Percentiles rank a stretch among this genome's conserved stretches.
These are phyloP conservation scores for Meloidogyne hapla DNA, from an alignment of 1,140 invertebrate species.

Conservation along the genomic window DNA sequence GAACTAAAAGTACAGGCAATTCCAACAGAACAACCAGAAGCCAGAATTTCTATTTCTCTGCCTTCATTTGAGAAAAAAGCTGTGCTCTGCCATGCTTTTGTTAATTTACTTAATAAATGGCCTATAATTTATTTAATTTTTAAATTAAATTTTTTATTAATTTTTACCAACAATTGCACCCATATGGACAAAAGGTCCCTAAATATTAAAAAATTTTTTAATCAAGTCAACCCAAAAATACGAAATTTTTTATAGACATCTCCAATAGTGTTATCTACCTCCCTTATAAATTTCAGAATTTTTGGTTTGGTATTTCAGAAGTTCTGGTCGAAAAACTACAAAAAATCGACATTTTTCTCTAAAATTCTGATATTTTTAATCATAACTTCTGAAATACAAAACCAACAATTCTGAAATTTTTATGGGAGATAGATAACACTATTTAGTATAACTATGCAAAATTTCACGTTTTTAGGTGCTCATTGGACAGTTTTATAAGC, in stretches of 20 bases:
- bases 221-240: neutral
- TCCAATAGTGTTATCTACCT: neutral
- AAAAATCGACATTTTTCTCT: neutral
- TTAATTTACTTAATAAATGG: conserved; percentile 55
- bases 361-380: neutral
- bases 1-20: conserved; percentile 58
- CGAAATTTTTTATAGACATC: neutral
- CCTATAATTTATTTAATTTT: conserved; percentile 29
- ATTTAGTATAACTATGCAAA: neutral
- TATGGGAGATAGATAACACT: conserved; percentile 4
- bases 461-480: neutral
- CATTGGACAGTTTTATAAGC: neutral
- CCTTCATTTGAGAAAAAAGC: conserved; percentile 63
- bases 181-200: conserved; percentile 63
- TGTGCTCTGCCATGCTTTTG: conserved; percentile 49
- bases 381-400: neutral
- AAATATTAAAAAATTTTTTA: neutral
- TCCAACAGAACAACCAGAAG: conserved; percentile 57
- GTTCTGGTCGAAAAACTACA: neutral
- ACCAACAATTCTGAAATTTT: conserved; percentile 3
- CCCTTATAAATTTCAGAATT: neutral
- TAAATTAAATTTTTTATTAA: neutral
- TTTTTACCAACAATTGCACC: conserved; percentile 55
- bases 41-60: conserved; percentile 57
- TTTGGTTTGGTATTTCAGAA: neutral